Evolutionary conservation across 2,113 vertebrate genomes (phyloP).

Genomic region (Oreotrochilus melanogaster): DNA sequence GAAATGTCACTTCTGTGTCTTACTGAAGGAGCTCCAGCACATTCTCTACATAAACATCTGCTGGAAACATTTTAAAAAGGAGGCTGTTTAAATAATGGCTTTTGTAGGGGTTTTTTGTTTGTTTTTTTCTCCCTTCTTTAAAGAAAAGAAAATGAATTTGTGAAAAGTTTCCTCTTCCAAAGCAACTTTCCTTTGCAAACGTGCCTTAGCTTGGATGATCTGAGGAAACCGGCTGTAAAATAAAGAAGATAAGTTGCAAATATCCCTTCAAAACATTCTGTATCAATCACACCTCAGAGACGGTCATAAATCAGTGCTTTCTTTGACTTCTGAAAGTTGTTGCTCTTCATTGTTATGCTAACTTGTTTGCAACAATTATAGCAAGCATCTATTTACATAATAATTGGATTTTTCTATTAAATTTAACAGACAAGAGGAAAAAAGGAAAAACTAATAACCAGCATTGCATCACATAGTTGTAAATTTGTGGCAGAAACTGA

Average conservation of each 20-base stretch:
- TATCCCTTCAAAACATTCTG: conserved; percentile 3
- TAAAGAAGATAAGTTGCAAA: conserved; percentile 26
- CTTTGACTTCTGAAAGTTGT: conserved; percentile 59
- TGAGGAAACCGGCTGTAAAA: conserved; percentile 11
- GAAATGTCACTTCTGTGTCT: conserved; percentile 81
- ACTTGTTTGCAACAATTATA: conserved; percentile 70
- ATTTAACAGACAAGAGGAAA: conserved; percentile 8
- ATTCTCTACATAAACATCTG: conserved; percentile 76
- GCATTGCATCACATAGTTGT: background rate
- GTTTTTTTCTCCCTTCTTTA: background rate
- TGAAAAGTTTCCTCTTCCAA: conserved; percentile 48
- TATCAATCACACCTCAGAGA: conserved; percentile 68
- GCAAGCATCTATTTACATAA: conserved; percentile 68
- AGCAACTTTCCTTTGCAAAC: conserved; percentile 39
- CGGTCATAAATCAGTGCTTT: conserved; percentile 55
- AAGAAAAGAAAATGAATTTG: conserved; percentile 65
- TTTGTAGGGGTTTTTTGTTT: background rate
- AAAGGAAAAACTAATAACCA: conserved; percentile 18
- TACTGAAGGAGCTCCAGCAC: conserved; percentile 72
- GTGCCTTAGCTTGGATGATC: background rate
- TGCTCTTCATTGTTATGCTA: conserved; percentile 60
- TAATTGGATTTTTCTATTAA: conserved; percentile 76
- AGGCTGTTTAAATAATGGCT: conserved; percentile 74
- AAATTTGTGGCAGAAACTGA: conserved; percentile 1
- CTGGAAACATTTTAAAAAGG: conserved; percentile 64